Evolutionary conservation across 2,888 invertebrate genomes (phyloP), one percentile per base, ranked within the genome.

Genomic region (Thelaira solivaga): DNA sequence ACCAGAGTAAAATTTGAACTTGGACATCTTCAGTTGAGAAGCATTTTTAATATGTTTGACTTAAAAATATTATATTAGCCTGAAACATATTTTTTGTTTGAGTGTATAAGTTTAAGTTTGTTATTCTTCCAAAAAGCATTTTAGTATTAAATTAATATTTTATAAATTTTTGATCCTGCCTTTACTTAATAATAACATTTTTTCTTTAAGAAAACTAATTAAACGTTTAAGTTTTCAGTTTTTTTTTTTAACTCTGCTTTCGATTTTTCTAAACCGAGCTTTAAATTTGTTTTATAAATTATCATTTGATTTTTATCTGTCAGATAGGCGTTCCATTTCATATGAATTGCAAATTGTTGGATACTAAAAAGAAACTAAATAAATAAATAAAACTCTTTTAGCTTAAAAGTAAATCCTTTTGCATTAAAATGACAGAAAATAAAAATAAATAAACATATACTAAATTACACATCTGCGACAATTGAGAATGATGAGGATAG

Each of bases 401-500:
- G 8, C n/a, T 22, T 20, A 51, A 34, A 16, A 2, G 11, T 6
- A 20, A 29, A 20, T 39, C 24, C 1, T 6, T 47, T 47, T 5
- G 20, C 4, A 45, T 4, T 0, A 34, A 49, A 49, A 49, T 18
- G 39, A 3, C 34, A 39, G 39, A 4, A 13, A 26, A 39, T 7
- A 36, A 29, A 20, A 36, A 36, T 22, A 67, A 74, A 45, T 36
- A 62, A 45, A 45, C 31, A 45, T n/a, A 51, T 34, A 41, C n/a
- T 22, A 55, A 74, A 43, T 59, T 59, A 59, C 49, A 62, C 13
- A 24, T 49, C 31, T 36, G 65, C 62, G 76, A 68, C 76, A 71
- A 53, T 61, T 69, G 65, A 76, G 16, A 29, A 61, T 34, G 26
- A 73, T 13, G 24, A 65, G 26, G 49, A 68, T 29, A 18, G 24